Evolutionary conservation across 2,888 invertebrate genomes (phyloP).

Genomic region (Ligdia adustata): DNA sequence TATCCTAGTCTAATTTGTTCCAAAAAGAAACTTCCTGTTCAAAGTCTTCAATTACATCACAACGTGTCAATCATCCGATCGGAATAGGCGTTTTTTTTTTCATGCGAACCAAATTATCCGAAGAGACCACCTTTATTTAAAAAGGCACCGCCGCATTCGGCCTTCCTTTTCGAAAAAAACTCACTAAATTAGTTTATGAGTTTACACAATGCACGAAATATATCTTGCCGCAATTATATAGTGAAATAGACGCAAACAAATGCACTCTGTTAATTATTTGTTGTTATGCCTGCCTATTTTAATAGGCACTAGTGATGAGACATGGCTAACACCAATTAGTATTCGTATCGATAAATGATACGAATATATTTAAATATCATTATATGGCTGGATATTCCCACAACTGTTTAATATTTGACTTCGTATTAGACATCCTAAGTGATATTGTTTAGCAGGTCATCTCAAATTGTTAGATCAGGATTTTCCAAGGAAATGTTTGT

Average conservation of each 20-base stretch:
- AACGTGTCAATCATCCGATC: conserved; percentile 80
- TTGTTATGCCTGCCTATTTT: conserved; percentile 45
- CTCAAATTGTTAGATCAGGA: conserved; percentile 38
- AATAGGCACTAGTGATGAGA: conserved; percentile 49
- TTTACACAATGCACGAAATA: conserved; percentile 72
- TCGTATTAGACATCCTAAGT: neutral
- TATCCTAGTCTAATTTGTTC: conserved; percentile 19
- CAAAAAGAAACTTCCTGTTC: conserved; percentile 43
- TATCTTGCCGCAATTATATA: conserved; percentile 69
- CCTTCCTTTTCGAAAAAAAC: conserved; percentile 55
- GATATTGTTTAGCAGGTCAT: conserved; percentile 8
- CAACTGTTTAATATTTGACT: neutral
- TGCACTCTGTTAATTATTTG: conserved; percentile 62
- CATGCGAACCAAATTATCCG: conserved; percentile 50
- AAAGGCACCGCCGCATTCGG: conserved; percentile 58
- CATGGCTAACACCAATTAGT: conserved; percentile 2
- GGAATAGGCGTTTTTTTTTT: conserved; percentile 62
- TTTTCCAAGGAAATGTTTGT: conserved; percentile 9
- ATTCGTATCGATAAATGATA: conserved; percentile 28
- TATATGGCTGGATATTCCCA: conserved; percentile 10
- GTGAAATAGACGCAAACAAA: conserved; percentile 73
- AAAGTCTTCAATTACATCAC: conserved; percentile 49
- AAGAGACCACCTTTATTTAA: conserved; percentile 47
- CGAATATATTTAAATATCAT: neutral
- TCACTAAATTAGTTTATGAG: conserved; percentile 76